Evolutionary conservation across 2,797 vertebrate species (phyloP), one percentile per base, ranked within the genome.

Genomic region (Hephaestus fuliginosus): DNA sequence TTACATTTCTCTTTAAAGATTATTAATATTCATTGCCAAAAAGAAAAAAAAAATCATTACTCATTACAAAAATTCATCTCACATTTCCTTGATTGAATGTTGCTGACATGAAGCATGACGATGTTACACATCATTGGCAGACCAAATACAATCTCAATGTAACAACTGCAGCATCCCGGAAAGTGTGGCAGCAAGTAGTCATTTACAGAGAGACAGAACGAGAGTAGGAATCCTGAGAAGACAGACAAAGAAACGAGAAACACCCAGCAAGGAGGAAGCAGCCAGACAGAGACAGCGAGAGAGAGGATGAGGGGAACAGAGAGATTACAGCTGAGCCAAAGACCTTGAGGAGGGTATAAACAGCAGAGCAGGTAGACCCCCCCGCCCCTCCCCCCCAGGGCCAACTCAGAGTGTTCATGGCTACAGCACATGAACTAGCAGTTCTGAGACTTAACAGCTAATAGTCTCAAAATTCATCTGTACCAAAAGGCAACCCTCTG

Each of bases 311-410:
- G 61, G 20, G 44, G 13, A 48, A 41, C 20, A 20, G 11, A 78
- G n/a, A 80, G 22, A 36, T 33, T 20, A 11, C 70, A 81, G 53
- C 10, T 68, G 46, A 74, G 53, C 51, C 14, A 78, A 62, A 77
- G 39, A 74, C 74, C 79, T 80, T 76, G 73, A 67, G 36, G n/a
- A 49, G 39, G 22, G 39, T 78, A 85, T 74, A 84, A 80, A 82
- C 62, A 78, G 49, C 51, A 80, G 55, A 39, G 61, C 52, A 81
- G 55, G 62, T 63, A 68, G 57, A 73, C n/a, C 28, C 70, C 25
- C 65, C 36, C 7, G 3, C 30, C 30, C 30, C 3, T 33, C 30
- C 30, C 30, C 30, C 30, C 72, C 56, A 77, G 28, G 61, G 80
- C 20, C 39, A 58, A 72, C 18, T n/a, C 63, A 44, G 22, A 62